Conservation (phyloP, 2,888 invertebrate genomes). For the Drosophila hawaiiensis region DNA sequence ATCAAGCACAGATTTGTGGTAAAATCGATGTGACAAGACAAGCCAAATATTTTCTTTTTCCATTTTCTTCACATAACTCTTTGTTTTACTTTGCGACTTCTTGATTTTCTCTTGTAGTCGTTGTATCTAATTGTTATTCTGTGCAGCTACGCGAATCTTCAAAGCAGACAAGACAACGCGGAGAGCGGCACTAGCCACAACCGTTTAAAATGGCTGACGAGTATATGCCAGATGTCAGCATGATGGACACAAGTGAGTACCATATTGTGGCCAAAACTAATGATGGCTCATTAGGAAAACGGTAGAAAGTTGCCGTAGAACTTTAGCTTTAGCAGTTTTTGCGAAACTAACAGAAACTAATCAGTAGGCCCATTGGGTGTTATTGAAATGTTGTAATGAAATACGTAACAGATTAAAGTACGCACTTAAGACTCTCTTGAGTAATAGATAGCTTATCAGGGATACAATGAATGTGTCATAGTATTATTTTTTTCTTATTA, state of each 20-base stretch:
- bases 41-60: neutral
- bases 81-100: neutral
- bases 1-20: constrained; percentile 32
- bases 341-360: neutral
- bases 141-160: constrained; percentile 53
- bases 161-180: constrained; percentile 24
- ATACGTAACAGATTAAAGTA: neutral
- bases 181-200: constrained; percentile 55
- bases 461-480: neutral
- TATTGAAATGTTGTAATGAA: neutral
- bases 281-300: constrained; percentile 21
- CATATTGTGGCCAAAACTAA: constrained; percentile 61
- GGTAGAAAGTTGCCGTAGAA: constrained; percentile 17
- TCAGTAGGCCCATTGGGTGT: neutral
- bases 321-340: neutral
- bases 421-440: neutral
- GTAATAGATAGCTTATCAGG: neutral
- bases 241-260: constrained; percentile 84
- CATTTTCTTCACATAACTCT: constrained; percentile 4
- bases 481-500: neutral
- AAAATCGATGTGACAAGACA: constrained; percentile 44
- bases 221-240: constrained; percentile 82
- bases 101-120: constrained; percentile 1
- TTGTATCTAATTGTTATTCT: constrained; percentile 62
- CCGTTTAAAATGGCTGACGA: constrained; percentile 83